A percentile compares a stretch with the other conserved stretches of the same genome.
Conservation (phyloP, 2,888 invertebrate genomes). For the Xylota segnis region DNA sequence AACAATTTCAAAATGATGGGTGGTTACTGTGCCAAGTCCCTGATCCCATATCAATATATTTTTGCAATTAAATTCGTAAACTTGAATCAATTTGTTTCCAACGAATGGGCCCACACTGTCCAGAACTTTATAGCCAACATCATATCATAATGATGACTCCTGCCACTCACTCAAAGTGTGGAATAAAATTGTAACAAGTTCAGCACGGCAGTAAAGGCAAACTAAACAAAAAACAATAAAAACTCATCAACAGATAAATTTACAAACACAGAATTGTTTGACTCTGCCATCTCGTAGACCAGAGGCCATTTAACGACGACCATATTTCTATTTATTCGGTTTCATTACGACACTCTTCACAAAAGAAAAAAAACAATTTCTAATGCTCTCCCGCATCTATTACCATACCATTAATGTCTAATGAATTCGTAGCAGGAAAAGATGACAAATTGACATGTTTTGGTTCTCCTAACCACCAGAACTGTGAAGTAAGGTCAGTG, state of each 20-base stretch:
- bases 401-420: constrained; percentile 18
- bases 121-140: neutral
- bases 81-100: too few relatives aligned
- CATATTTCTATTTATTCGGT: neutral
- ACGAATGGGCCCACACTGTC: neutral
- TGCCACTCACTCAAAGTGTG: constrained; percentile 2
- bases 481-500: constrained; percentile 14
- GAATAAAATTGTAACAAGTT: constrained; percentile 20
- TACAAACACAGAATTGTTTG: neutral
- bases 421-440: constrained; percentile 23
- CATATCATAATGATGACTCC: neutral
- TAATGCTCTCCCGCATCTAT: constrained; percentile 7
- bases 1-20: too few relatives aligned
- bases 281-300: neutral
- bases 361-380: neutral
- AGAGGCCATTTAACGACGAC: neutral
- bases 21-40: too few relatives aligned
- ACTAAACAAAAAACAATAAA: neutral
- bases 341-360: constrained; percentile 3
- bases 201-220: neutral
- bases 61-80: too few relatives aligned
- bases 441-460: constrained; percentile 44
- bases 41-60: too few relatives aligned
- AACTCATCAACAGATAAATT: constrained; percentile 13
- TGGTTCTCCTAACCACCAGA: neutral